Percentiles rank a stretch among this genome's conserved stretches.
Evolutionary conservation across 2,797 vertebrate genomes (phyloP).

Genomic region (Tarsius wallacei): DNA sequence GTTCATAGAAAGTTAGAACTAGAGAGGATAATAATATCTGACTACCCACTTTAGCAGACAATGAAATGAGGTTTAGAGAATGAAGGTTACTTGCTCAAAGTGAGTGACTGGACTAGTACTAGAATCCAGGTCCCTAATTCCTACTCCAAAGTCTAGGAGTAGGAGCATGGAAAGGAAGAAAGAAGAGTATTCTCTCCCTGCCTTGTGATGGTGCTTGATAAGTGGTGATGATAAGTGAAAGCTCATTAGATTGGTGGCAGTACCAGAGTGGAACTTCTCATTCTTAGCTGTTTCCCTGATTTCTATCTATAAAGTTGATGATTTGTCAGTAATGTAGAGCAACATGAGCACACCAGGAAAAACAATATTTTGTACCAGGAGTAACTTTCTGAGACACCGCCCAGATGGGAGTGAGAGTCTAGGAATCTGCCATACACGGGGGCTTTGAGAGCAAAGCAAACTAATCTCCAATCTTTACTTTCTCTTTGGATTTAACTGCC

Average conservation of each 20-base stretch:
- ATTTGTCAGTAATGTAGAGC: neutral
- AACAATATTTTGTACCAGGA: constrained; percentile 36
- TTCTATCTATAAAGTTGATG: neutral
- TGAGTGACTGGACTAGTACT: neutral
- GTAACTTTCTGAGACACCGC: neutral
- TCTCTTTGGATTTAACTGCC: constrained; percentile 12
- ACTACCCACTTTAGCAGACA: neutral
- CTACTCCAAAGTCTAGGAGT: neutral
- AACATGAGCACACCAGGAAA: neutral
- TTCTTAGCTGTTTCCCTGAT: neutral
- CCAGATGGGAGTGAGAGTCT: neutral
- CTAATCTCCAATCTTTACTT: neutral
- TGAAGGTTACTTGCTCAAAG: neutral
- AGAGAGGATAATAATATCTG: neutral
- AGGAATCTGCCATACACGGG: neutral
- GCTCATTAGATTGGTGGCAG: neutral
- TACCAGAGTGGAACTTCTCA: neutral
- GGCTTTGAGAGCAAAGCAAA: neutral
- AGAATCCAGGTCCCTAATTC: neutral
- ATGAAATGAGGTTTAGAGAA: constrained; percentile 37
- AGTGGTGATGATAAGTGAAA: neutral
- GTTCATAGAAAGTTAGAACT: neutral
- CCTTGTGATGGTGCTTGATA: neutral
- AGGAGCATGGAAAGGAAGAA: neutral
- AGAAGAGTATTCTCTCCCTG: neutral